phyloP scores from a whole-genome alignment of 2,888 invertebrate species.

The Clivina fossor region DNA sequence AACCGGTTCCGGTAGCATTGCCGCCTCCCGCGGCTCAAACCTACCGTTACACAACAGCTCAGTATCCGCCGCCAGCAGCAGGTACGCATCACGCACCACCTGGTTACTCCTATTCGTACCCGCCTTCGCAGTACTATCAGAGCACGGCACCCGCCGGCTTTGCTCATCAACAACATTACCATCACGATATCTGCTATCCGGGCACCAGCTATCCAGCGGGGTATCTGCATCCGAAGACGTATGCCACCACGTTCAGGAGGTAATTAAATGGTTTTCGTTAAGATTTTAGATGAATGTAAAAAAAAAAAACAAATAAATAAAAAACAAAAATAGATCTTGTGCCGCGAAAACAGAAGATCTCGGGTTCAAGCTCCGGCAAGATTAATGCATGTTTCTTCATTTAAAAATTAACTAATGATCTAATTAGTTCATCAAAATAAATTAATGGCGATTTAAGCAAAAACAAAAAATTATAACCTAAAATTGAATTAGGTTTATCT shows the following conservation, averaged over 20 bases:
- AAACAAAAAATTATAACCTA: too few species aligned
- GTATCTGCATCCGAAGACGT: slow-evolving; percentile 36
- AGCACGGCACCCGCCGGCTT: slow-evolving; percentile 32
- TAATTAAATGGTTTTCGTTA: too few species aligned
- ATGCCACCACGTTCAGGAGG: slow-evolving; percentile 29
- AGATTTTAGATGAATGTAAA: too few species aligned
- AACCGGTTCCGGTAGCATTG: slow-evolving; percentile 53
- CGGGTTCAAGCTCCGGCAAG: too few species aligned
- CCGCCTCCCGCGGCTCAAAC: slow-evolving; percentile 47
- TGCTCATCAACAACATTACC: slow-evolving; percentile 34
- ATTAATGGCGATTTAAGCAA: too few species aligned
- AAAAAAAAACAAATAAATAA: too few species aligned
- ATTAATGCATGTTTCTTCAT: too few species aligned
- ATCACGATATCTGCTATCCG: slow-evolving; percentile 53
- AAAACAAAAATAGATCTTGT: too few species aligned
- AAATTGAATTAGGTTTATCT: too few species aligned
- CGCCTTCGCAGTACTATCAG: slow-evolving; percentile 46
- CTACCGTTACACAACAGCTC: slow-evolving; percentile 55
- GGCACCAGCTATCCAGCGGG: slow-evolving; percentile 37
- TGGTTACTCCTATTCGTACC: slow-evolving; percentile 48
- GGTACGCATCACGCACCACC: slow-evolving; percentile 37
- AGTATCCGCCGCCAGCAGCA: slow-evolving; percentile 55
- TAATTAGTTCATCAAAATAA: too few species aligned
- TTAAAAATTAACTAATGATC: too few species aligned
- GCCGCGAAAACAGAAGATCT: too few species aligned